Evolutionary conservation across 2,888 invertebrate species (phyloP).

Genomic region (Andrena chrysosceles): DNA sequence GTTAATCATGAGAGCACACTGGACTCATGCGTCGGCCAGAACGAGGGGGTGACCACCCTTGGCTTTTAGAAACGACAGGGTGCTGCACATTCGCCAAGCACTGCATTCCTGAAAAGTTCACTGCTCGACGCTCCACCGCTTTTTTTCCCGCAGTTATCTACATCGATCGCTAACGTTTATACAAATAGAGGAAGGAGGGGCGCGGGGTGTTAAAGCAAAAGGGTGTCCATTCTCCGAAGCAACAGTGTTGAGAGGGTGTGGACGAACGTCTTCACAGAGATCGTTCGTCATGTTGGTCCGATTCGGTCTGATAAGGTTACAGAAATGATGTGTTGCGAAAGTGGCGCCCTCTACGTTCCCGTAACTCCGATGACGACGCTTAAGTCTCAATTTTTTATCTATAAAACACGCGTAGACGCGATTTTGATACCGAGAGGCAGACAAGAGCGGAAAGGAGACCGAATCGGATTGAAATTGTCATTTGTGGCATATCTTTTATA

Average conservation of each 20-base stretch:
- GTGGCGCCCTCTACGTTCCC: neutral
- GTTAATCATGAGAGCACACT: constrained; percentile 13
- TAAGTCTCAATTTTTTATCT: neutral
- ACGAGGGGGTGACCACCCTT: constrained; percentile 2
- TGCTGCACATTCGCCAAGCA: neutral
- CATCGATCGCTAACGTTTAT: constrained; percentile 77
- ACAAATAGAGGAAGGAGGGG: constrained; percentile 40
- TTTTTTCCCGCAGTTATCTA: constrained; percentile 77
- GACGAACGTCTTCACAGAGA: constrained; percentile 24
- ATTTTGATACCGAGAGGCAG: constrained; percentile 1
- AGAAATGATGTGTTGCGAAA: constrained; percentile 32
- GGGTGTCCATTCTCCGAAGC: constrained; percentile 32
- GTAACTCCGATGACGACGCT: constrained; percentile 10
- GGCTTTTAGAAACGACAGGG: neutral
- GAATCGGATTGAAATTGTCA: constrained; percentile 7
- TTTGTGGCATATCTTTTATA: neutral
- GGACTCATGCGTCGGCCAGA: neutral
- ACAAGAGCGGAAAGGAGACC: neutral
- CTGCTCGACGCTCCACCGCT: constrained; percentile 70
- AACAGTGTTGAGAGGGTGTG: constrained; percentile 16
- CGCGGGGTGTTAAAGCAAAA: constrained; percentile 10
- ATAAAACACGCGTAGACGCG: constrained; percentile 23
- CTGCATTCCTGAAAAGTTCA: constrained; percentile 31
- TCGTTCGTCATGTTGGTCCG: constrained; percentile 36
- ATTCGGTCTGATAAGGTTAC: constrained; percentile 55